These are phyloP conservation scores for Madoqua kirkii DNA, from an alignment of 2,113 vertebrate genomes.

Conservation along the genomic window DNA sequence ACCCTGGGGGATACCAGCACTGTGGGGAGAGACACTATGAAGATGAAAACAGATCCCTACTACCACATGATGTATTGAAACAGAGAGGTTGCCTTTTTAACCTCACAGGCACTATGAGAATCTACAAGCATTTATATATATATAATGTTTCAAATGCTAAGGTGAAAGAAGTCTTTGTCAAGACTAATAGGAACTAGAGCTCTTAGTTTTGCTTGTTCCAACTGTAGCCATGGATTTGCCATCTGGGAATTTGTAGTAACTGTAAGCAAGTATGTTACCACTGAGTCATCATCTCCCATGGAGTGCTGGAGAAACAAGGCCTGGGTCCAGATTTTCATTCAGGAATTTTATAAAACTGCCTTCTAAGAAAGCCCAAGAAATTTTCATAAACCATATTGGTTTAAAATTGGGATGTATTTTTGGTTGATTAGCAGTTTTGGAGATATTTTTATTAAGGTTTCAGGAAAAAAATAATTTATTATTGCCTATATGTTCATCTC, in stretches of 20 bases:
- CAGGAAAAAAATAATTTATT: neutral
- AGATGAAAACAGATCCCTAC: neutral
- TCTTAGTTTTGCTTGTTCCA: conserved; percentile 36
- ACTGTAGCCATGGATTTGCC: conserved; percentile 46
- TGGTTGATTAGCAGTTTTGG: neutral
- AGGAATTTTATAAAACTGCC: conserved; percentile 62
- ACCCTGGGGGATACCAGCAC: neutral
- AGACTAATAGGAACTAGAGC: conserved; percentile 23
- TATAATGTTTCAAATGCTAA: neutral
- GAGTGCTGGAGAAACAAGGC: conserved; percentile 56
- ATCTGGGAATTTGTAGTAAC: conserved; percentile 68
- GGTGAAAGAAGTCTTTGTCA: neutral
- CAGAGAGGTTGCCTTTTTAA: conserved; percentile 1
- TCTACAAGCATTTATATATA: accelerated
- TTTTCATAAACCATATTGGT: neutral
- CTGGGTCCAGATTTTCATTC: conserved; percentile 71
- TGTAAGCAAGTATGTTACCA: conserved; percentile 65
- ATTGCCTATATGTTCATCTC: neutral
- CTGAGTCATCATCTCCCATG: conserved; percentile 67
- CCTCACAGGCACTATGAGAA: neutral
- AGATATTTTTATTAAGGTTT: neutral
- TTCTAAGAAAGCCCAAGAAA: conserved; percentile 61
- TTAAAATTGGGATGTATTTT: neutral
- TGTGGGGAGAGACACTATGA: neutral
- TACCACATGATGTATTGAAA: neutral